Conservation (phyloP, 2,113 vertebrate species). For the Hydropotes inermis region DNA sequence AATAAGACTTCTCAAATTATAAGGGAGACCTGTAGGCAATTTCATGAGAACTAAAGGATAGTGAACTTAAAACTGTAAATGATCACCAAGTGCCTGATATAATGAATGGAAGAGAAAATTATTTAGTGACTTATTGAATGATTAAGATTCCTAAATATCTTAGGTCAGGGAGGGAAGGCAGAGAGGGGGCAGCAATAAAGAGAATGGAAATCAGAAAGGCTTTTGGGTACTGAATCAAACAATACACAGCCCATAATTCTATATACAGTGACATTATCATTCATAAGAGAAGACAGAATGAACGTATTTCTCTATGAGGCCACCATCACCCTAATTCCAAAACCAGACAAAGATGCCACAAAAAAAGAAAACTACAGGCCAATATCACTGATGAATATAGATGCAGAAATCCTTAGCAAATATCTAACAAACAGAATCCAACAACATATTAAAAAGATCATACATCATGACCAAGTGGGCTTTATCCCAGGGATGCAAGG, state of each 20-base stretch:
- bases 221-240: not conserved
- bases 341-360: too few relatives aligned
- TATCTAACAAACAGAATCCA: too few relatives aligned
- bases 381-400: too few relatives aligned
- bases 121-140: not conserved
- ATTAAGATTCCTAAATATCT: not conserved
- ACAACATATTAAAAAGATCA: too few relatives aligned
- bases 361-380: too few relatives aligned
- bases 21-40: not conserved
- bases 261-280: not conserved
- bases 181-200: not conserved
- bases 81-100: not conserved
- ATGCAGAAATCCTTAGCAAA: too few relatives aligned
- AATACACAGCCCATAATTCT: not conserved
- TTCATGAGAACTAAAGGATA: not conserved
- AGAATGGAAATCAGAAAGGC: not conserved
- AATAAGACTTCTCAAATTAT: not conserved
- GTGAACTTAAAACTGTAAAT: not conserved
- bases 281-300: not conserved
- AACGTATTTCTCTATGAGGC: not conserved
- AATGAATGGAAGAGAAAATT: not conserved
- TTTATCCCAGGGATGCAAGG: too few relatives aligned
- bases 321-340: too few relatives aligned
- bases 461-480: too few relatives aligned
- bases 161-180: rapidly evolving